These are phyloP conservation scores for Eupsilia transversa DNA, from an alignment of 2,888 invertebrate species.

Conservation along the genomic window DNA sequence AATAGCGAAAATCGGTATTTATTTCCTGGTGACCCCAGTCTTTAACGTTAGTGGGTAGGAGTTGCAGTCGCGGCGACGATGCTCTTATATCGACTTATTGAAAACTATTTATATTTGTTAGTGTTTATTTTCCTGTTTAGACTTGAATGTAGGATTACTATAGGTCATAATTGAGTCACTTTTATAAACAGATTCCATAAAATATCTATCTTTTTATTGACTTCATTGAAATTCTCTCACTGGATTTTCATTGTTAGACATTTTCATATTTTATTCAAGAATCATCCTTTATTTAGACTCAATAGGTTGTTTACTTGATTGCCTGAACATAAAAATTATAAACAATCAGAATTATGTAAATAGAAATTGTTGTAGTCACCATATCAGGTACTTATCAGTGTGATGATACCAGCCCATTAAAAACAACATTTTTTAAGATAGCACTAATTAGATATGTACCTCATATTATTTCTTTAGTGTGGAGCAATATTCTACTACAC, in stretches of 20 bases:
- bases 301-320: background rate
- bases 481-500: conserved; percentile 3
- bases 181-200: conserved; percentile 1
- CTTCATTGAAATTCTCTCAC: background rate
- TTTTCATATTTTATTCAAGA: conserved; percentile 10
- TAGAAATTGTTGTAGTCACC: conserved; percentile 44
- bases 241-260: background rate
- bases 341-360: conserved; percentile 60
- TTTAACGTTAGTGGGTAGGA: conserved; percentile 44
- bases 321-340: conserved; percentile 38
- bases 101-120: conserved; percentile 29
- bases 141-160: conserved; percentile 24
- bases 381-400: conserved; percentile 52
- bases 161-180: conserved; percentile 25
- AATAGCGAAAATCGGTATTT: conserved; percentile 80
- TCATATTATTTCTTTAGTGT: conserved; percentile 27
- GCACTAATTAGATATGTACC: conserved; percentile 29
- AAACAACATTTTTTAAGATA: conserved; percentile 41
- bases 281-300: background rate
- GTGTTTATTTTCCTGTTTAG: conserved; percentile 55
- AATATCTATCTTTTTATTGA: background rate
- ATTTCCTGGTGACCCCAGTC: conserved; percentile 77
- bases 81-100: conserved; percentile 42
- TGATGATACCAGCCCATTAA: conserved; percentile 30
- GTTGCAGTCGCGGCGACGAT: conserved; percentile 41